phyloP scores from a whole-genome alignment of 2,888 invertebrate species.

The Cyrtodaria siliqua region DNA sequence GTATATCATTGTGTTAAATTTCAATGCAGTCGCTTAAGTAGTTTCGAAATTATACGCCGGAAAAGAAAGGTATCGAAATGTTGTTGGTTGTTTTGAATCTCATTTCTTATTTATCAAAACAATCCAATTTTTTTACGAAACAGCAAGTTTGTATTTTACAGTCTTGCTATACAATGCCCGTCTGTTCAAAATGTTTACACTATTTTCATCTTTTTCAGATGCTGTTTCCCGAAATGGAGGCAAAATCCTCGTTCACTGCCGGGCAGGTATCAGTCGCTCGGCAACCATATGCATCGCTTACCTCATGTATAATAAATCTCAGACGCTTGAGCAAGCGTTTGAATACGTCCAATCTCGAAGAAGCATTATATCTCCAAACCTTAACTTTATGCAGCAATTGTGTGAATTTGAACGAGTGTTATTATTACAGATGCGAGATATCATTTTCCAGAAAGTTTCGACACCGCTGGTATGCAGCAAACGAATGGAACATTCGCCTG shows the following conservation, averaged over 20 bases:
- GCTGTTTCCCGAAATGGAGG: constrained; percentile 71
- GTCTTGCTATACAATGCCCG: too few species aligned
- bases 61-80: too few species aligned
- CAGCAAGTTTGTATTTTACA: too few species aligned
- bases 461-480: constrained; percentile 31
- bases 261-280: constrained; percentile 83
- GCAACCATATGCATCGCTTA: constrained; percentile 84
- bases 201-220: constrained; percentile 78
- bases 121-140: too few species aligned
- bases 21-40: too few species aligned
- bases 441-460: not conserved
- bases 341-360: constrained; percentile 84
- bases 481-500: constrained; percentile 19
- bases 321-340: constrained; percentile 84
- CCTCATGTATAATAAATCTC: constrained; percentile 78
- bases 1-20: too few species aligned
- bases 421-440: constrained; percentile 1
- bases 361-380: constrained; percentile 86
- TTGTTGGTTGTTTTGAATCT: too few species aligned
- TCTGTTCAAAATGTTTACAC: too few species aligned
- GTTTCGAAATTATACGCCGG: too few species aligned
- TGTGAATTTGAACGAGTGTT: constrained; percentile 79
- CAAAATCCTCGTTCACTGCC: constrained; percentile 82
- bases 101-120: too few species aligned
- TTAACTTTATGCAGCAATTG: constrained; percentile 86